Base-by-base conservation (phyloP, 2,888 invertebrate species). In the Trissoscelio sp. region DNA sequence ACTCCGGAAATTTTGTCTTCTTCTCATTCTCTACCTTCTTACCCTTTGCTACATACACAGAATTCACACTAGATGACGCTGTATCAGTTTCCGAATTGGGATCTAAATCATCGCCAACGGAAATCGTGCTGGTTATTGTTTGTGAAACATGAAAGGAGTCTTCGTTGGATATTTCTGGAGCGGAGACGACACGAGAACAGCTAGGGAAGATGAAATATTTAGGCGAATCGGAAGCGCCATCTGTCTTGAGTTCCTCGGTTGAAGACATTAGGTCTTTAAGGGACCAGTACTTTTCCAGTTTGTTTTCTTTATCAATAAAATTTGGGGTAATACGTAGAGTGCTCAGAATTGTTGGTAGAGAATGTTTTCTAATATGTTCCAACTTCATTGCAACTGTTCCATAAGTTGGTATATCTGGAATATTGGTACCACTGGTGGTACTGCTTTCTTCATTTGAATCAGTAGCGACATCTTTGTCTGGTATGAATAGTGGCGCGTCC, bases 221-320 rank as follows among this genome's bases (percentile, higher is more conserved):
- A 11, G 85, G 81, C 0, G 85, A 83, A 57, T 75, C 79, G 1
- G 83, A 72, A 1, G 73, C 79, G 6, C 62, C 64, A 22, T 79
- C 80, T 7, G 83, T 83, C 44, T 78, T 83, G 0, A 83, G 42
- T 9, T 85, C 86, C 1, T 87, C 87, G 57, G 57, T 85, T 6
- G 84, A 84, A 1, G 86, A 85, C 79, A 87, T 87, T 0, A 89
- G 72, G 69, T 89, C 89, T 42, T 89, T 89, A 34, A 89, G 48
- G 0, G 89, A 89, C 89, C 88, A 89, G 72, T 88, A 89, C 60
- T 89, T 89, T n/a, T 88, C 88, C 9, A 88, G 73, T 12, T 85
- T 87, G 64, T 89, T 89, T n/a, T 86, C 83, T 53, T 86, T 87
- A 22, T 78, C 67, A 3, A 83, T 79, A n/a, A 82, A 78, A 24